These are phyloP conservation scores for Echeneis naucrates DNA, from an alignment of 2,797 vertebrate genomes.

Conservation along the genomic window DNA sequence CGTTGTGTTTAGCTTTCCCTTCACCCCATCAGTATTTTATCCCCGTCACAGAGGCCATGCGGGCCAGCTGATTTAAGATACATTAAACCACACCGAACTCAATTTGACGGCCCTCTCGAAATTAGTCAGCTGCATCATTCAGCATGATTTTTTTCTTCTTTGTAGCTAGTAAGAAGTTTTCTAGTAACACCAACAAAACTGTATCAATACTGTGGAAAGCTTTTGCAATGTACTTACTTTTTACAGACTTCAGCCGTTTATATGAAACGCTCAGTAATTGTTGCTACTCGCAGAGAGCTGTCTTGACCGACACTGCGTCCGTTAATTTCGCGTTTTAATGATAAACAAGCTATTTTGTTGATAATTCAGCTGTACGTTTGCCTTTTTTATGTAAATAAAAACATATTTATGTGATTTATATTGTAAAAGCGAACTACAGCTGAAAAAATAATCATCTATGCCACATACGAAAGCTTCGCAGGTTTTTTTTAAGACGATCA, in stretches of 20 bases:
- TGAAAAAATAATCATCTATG: rapidly evolving
- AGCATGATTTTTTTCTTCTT: neutral
- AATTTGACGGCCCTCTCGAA: neutral
- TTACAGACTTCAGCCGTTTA: too few species aligned
- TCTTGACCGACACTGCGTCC: slow-evolving; percentile 15
- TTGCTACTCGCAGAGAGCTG: neutral
- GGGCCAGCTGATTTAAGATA: neutral
- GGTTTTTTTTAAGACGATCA: neutral
- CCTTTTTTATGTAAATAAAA: neutral
- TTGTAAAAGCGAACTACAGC: neutral
- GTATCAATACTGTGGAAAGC: neutral
- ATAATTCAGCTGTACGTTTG: neutral
- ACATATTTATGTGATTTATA: neutral
- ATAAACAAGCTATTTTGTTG: neutral
- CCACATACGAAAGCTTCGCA: neutral
- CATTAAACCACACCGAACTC: neutral
- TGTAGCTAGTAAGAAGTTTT: neutral
- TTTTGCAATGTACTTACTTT: neutral
- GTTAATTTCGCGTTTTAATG: neutral
- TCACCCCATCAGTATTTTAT: neutral
- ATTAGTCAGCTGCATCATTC: neutral
- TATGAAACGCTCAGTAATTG: neutral
- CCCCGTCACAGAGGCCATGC: neutral
- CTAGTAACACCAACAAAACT: too few species aligned
- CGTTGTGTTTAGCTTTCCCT: neutral